Base-by-base conservation (phyloP, 2,888 invertebrate species). In the Alloplasta piceator region DNA sequence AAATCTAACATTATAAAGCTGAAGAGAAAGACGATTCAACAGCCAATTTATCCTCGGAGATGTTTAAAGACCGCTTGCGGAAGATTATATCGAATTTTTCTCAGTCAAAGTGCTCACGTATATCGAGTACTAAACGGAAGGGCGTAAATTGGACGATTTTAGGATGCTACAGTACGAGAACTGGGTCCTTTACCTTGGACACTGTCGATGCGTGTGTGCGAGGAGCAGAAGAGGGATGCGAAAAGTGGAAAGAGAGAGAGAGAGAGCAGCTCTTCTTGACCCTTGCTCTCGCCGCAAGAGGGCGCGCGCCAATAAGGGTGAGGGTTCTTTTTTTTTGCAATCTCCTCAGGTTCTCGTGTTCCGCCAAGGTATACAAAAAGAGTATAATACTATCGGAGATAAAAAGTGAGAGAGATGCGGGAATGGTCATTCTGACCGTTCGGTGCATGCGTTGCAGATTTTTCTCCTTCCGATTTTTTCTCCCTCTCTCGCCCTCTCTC, bases 281-380 rank as follows among this genome's bases (percentile, higher is more conserved):
- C 89, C 90, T 89, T 90, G 88, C 87, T 86, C 87, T 80, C 83
- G 80, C 41, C 61, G 36, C 7, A 10, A 48, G 66, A 38, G 67
- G n/a, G 39, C 52, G 41, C 43, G 60, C 60, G 68, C 61, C 48
- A 52, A n/a, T n/a, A n/a, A 74, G 78, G 82, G 86, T 85, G 14
- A 14, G 86, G 86, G 83, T 84, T 86, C 86, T 86, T 86, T 85
- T 82, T 85, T 86, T 85, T 86, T 83, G 83, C 85, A 74, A 83
- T 55, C 73, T 60, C 58, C 71, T 43, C 55, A 64, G 58, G 48
- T 60, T 64, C 73, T 10, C 46, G 46, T n/a, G 14, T 38, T 39
- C 73, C 85, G 78, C 73, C 80, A 79, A 83, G 83, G 58, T 82
- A 84, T 81, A 75, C 68, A 70, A 61, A 71, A 60, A 48, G 67